Base-by-base conservation (phyloP, 2,113 vertebrate genomes). In the Amphilophus citrinellus region DNA sequence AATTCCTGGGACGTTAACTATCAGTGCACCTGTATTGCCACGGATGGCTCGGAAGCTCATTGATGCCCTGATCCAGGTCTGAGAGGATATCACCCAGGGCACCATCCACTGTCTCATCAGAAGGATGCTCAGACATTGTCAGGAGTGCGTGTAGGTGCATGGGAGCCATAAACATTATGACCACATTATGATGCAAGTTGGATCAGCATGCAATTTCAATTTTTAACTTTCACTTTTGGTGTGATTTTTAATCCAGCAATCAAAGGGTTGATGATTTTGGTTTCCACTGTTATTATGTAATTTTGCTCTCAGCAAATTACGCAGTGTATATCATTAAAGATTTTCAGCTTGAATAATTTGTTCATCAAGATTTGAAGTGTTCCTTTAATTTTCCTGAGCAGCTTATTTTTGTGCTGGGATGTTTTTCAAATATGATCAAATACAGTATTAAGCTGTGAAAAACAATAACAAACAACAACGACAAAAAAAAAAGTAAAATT, bases 171-270 rank as follows among this genome's bases (percentile, higher is more conserved):
- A 50, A 71, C 42, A 50, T 50, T 71, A 50, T 47, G 22, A 22
- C 42, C 15, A 68, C 42, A 50, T 47, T 1, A 68, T 50, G 65
- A 68, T 47, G 17, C 65, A 68, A 47, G 65, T 50, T 68, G 65
- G 8, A 68, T 68, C 15, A 30, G 15, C 22, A 18, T 68, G 9
- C 7, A 17, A 2, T 71, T 71, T 50, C 15, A 68, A 24, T 2
- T 50, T 68, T 47, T 47, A 2, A 50, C 15, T 17, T 53, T 53
- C 6, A 53, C 47, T 53, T 7, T 18, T 53, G 47, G 2, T 53
- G 47, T 7, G 15, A 7, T 53, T 53, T 53, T 53, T 53, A 18
- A 53, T 53, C 15, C 65, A 71, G 65, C 15, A 24, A 9, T 71
- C 65, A 50, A 68, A 11, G 42, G 10, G 9, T 15, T 30, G 15